Evolutionary conservation across 2,113 vertebrate genomes (phyloP).

Genomic region (Orthonyx spaldingii): DNA sequence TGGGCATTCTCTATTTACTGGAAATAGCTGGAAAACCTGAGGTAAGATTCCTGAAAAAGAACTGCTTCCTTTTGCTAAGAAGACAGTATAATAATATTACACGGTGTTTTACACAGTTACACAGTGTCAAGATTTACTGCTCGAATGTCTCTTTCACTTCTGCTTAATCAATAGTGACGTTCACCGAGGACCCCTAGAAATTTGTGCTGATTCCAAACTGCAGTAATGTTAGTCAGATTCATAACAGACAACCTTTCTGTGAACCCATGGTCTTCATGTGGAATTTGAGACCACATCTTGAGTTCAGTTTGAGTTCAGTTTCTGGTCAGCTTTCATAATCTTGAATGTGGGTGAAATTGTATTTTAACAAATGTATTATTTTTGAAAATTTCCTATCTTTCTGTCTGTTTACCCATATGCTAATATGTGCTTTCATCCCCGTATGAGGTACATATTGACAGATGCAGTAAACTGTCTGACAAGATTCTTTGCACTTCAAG

Average conservation of each 20-base stretch:
- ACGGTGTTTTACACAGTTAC: background rate
- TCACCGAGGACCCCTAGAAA: background rate
- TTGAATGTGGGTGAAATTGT: background rate
- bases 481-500: background rate
- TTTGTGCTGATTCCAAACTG: background rate
- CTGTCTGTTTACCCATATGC: background rate
- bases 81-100: background rate
- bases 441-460: background rate
- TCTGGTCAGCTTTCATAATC: background rate
- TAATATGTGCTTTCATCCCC: background rate
- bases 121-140: background rate
- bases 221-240: rapidly evolving
- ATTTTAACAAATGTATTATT: background rate
- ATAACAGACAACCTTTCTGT: background rate
- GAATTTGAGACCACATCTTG: background rate
- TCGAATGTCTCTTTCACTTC: background rate
- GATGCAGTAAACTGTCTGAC: background rate
- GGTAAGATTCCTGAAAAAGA: background rate
- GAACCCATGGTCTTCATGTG: background rate
- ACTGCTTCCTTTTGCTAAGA: background rate
- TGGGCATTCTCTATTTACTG: background rate
- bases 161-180: background rate
- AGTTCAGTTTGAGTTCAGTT: background rate
- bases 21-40: background rate
- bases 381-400: background rate